A percentile compares a stretch with the other conserved stretches of the same genome.
These are phyloP conservation scores for Aegotheles bennettii DNA, from an alignment of 2,113 vertebrate species.

Conservation along the genomic window DNA sequence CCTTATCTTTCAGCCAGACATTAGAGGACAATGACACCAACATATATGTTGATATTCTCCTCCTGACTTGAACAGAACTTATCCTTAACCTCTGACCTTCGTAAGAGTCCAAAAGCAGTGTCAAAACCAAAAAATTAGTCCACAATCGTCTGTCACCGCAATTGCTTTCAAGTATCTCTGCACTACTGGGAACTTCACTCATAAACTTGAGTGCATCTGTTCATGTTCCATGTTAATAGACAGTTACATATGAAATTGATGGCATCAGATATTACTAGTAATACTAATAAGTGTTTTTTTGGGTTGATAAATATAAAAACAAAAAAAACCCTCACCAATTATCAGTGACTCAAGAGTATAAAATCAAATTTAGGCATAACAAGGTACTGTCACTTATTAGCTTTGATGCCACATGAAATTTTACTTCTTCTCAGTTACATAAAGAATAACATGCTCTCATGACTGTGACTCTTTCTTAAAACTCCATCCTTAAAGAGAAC, in stretches of 20 bases:
- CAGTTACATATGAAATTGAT: neutral
- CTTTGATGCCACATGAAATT: neutral
- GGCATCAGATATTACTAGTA: neutral
- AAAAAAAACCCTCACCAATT: rapidly evolving
- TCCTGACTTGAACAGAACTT: neutral
- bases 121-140: neutral
- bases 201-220: neutral
- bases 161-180: neutral
- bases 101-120: neutral
- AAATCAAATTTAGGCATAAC: neutral
- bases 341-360: neutral
- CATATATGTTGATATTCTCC: neutral
- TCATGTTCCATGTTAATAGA: neutral
- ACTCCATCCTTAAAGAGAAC: neutral
- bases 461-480: neutral
- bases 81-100: neutral
- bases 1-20: neutral
- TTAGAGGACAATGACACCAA: neutral
- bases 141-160: neutral
- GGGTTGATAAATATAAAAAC: neutral
- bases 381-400: neutral
- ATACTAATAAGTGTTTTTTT: neutral
- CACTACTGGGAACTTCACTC: neutral
- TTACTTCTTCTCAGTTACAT: neutral
- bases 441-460: neutral